Percentiles rank a stretch among this genome's conserved stretches.
These are phyloP conservation scores for Clarias laeviceps DNA, from an alignment of 2,797 vertebrate genomes.

Conservation along the genomic window DNA sequence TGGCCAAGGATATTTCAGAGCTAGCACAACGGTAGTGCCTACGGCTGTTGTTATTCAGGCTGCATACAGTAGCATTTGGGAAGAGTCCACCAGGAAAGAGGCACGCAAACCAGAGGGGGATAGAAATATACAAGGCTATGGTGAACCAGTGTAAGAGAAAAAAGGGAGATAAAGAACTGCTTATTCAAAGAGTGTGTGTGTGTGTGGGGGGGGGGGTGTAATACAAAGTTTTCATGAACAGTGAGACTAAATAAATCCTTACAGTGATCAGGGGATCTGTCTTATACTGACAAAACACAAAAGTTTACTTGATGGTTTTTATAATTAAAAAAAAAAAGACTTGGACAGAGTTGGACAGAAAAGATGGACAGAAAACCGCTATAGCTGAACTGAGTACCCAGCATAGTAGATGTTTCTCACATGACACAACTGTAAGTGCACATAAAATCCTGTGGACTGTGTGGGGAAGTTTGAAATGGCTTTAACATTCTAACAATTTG, in stretches of 20 bases:
- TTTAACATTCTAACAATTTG: not conserved
- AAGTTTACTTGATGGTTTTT: not conserved
- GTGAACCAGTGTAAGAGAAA: conserved; percentile 28
- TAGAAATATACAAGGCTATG: conserved; percentile 52
- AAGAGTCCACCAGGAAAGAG: conserved; percentile 39
- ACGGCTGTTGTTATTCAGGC: conserved; percentile 47
- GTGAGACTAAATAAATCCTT: conserved; percentile 61
- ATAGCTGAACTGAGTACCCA: not conserved
- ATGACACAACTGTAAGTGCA: not conserved
- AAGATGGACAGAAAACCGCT: not conserved
- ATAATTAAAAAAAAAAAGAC: not conserved
- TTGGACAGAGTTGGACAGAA: no score
- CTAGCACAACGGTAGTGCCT: conserved; percentile 26
- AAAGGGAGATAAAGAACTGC: conserved; percentile 47
- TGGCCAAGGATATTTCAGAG: conserved; percentile 51
- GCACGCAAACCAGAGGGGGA: conserved; percentile 50
- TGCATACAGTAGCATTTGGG: conserved; percentile 36
- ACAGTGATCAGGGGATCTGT: conserved; percentile 57
- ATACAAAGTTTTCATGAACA: conserved; percentile 43
- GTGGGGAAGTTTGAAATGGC: conserved; percentile 37
- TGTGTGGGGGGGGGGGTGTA: no score
- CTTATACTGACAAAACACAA: conserved; percentile 18
- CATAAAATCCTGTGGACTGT: conserved; percentile 13
- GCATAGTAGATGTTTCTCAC: conserved; percentile 20
- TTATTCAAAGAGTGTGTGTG: no score